Evolutionary conservation across 2,113 vertebrate genomes (phyloP), one percentile per base, ranked within the genome.

Genomic region (Aegotheles bennettii): DNA sequence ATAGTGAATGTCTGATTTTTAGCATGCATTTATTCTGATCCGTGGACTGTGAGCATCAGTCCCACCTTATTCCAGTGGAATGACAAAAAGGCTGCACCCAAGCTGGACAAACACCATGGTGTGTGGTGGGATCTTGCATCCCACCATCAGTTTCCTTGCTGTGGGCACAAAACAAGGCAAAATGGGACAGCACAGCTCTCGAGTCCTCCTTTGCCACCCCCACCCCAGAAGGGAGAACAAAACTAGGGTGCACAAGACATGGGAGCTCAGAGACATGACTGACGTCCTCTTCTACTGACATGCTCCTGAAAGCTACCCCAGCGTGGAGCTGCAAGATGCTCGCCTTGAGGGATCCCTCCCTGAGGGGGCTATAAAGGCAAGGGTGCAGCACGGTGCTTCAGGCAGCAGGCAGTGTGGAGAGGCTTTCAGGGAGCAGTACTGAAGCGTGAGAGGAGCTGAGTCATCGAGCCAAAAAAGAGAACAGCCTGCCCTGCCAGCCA

Each of bases 321-420:
- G 26, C 11, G 3, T 4, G 13, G 31, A 35, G 33, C 0, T 13
- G 59, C 42, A 31, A n/a, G 45, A 24, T 1, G 19, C 43, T 17
- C 1, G 2, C 45, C 67, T 50, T 0, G 5, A 56, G 29, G 31
- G 29, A 57, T 26, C 15, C 0, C 31, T 35, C 63, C 24, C 13
- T 1, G 23, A 47, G 36, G 17, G 45, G 4, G 17, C 7, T 6
- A n/a, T 14, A 19, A 20, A 45, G 36, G 61, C 12, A 21, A 25
- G 70, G 56, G 1, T 0, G 0, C 24, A 59, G 5, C 1, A 5
- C 54, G 16, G 33, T 1, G 21, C 64, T n/a, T 69, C 70, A 3
- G 48, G 15, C 0, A 0, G 43, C 47, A 31, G n/a, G 51, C 42
- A 16, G 19, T 0, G 3, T 38, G 31, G 60, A 48, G 81, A 78